phyloP scores from a whole-genome alignment of 2,113 vertebrate genomes.

The Lophochroa leadbeateri region DNA sequence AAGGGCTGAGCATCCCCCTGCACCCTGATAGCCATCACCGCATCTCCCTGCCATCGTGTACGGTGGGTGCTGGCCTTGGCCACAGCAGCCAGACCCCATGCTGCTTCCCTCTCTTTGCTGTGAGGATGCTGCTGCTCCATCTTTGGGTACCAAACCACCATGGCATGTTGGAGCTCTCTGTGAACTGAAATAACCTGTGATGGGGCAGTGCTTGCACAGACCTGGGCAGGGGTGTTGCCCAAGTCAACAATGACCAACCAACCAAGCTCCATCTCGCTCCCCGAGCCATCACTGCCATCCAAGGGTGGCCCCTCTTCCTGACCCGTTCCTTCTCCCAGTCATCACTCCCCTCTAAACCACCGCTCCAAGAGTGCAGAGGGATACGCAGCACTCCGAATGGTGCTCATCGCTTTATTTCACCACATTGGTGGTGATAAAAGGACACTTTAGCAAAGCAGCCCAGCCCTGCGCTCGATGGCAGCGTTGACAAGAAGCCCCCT shows the following conservation, averaged over 20 bases:
- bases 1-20: not conserved
- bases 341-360: not conserved
- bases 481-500: not conserved
- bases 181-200: rapidly evolving
- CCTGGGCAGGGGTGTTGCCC: not conserved
- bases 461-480: not conserved
- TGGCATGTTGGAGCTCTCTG: no score
- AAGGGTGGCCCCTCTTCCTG: not conserved
- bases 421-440: not conserved
- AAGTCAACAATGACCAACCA: not conserved
- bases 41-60: not conserved
- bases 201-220: rapidly evolving
- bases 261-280: not conserved
- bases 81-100: not conserved
- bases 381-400: not conserved
- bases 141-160: not conserved
- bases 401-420: not conserved
- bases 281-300: rapidly evolving
- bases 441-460: not conserved
- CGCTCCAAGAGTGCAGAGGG: not conserved
- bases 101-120: not conserved
- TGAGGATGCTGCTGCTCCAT: rapidly evolving
- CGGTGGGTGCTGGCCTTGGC: rapidly evolving
- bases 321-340: not conserved
- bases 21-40: not conserved